These are phyloP conservation scores for Chouioia cunea DNA, from an alignment of 2,888 invertebrate species.

Conservation along the genomic window DNA sequence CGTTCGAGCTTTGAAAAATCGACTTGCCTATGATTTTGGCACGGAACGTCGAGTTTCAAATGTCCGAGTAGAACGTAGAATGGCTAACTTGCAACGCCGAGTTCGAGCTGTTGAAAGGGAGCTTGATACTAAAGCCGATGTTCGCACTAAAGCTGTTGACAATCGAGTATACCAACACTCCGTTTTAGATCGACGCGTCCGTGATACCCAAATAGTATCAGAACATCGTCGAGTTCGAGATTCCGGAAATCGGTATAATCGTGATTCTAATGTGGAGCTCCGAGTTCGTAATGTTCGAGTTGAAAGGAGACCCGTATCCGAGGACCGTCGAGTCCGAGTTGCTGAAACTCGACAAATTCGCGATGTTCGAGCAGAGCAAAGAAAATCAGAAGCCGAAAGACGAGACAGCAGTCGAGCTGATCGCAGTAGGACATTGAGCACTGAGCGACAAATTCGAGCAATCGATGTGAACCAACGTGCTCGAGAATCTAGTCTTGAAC, in stretches of 20 bases:
- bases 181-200: too few relatives aligned
- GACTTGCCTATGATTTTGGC: neutral
- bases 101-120: neutral
- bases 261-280: too few relatives aligned
- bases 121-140: neutral
- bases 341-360: slow-evolving; percentile 2
- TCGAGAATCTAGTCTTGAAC: neutral
- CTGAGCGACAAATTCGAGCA: neutral
- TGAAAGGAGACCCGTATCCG: neutral
- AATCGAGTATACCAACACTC: too few relatives aligned
- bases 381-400: too few relatives aligned
- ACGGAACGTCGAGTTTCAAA: neutral
- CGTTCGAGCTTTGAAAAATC: too few relatives aligned
- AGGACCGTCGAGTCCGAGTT: neutral
- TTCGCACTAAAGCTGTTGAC: too few relatives aligned
- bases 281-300: too few relatives aligned
- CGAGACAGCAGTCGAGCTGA: too few relatives aligned
- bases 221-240: neutral
- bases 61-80: neutral
- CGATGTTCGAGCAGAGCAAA: neutral
- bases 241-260: too few relatives aligned
- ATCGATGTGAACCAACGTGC: neutral
- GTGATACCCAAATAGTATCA: too few relatives aligned
- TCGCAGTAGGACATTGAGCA: too few relatives aligned
- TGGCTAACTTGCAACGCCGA: neutral